Conservation (phyloP, 2,113 vertebrate genomes). For the Protomyctophum bolini region DNA sequence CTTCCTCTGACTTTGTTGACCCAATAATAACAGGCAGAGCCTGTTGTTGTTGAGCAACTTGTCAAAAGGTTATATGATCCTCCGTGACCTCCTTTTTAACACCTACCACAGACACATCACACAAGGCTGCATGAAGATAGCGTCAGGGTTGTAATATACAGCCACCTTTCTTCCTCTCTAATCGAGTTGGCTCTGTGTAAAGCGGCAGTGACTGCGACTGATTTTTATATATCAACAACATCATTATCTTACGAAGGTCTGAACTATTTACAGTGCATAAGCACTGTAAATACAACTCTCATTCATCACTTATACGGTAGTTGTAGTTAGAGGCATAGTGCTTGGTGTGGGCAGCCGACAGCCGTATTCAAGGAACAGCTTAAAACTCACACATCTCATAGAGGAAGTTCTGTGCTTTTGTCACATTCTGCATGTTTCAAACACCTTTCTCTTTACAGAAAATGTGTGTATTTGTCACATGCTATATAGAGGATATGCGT, state of each 20-base stretch:
- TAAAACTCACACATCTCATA: constrained; percentile 28
- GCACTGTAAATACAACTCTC: too few relatives aligned
- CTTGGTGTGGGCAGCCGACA: constrained; percentile 22
- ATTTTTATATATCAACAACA: constrained; percentile 43
- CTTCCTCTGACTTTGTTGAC: constrained; percentile 73
- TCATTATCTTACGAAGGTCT: constrained; percentile 62
- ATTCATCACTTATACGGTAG: too few relatives aligned
- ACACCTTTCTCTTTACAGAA: constrained; percentile 46
- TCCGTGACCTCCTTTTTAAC: constrained; percentile 50
- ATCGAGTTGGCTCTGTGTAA: background rate
- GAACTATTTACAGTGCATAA: constrained; percentile 8
- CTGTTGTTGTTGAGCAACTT: constrained; percentile 67
- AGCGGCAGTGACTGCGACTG: constrained; percentile 39
- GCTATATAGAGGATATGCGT: constrained; percentile 13
- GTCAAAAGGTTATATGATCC: constrained; percentile 70
- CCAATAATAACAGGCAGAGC: constrained; percentile 69
- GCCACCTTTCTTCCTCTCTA: too few relatives aligned
- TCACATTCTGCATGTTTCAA: constrained; percentile 34
- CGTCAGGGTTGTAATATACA: background rate
- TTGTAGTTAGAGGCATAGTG: too few relatives aligned
- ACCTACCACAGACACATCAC: constrained; percentile 57
- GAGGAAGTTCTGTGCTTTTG: constrained; percentile 47
- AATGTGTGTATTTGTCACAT: constrained; percentile 59
- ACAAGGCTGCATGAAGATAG: constrained; percentile 38
- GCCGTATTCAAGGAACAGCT: constrained; percentile 63